Evolutionary conservation across 1,140 invertebrate genomes (phyloP), one percentile per base, ranked within the genome.

Genomic region (Hormaphis cornu): DNA sequence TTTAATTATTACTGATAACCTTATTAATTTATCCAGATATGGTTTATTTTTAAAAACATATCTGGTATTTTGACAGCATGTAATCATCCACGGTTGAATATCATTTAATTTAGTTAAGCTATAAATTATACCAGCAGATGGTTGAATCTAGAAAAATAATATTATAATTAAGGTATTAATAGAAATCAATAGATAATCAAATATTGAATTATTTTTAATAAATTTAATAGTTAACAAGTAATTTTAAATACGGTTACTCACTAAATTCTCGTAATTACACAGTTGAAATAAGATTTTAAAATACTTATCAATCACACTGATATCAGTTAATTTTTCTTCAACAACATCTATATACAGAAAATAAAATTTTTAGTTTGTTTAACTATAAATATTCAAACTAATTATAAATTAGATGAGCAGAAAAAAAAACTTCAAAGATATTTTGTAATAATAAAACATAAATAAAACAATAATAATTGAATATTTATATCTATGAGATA

Each of bases 281-380:
- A 50, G 61, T 30, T 20, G 18, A 48, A 66, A 66, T 33, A 66
- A 35, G 1, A 66, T 8, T 48, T 66, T 66, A 22, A 30, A 66
- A 50, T 66, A 66, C 12, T 50, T 66, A 66, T 66, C 44, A 35
- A 66, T 50, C 16, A 48, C 6, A 22, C 50, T 44, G 12, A 66
- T 33, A 50, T 50, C 50, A 48, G 61, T 66, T 33, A 66, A 66
- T 33, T 66, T 66, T 66, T 66, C 61, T 66, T 66, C 61, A n/a
- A 66, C 61, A 4, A 66, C 61, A 10, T 50, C 61, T 63, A 20
- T 46, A 14, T 9, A 28, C 1, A 56, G 22, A 56, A 58, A 24
- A 37, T 0, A 28, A 28, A 28, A 44, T 12, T 18, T 33, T 56
- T 56, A 22, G 20, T 56, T n/a, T 8, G 20, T 14, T 26, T 12